These are phyloP conservation scores for Myiotriccus ornatus DNA, from an alignment of 2,797 vertebrate species.

Conservation along the genomic window DNA sequence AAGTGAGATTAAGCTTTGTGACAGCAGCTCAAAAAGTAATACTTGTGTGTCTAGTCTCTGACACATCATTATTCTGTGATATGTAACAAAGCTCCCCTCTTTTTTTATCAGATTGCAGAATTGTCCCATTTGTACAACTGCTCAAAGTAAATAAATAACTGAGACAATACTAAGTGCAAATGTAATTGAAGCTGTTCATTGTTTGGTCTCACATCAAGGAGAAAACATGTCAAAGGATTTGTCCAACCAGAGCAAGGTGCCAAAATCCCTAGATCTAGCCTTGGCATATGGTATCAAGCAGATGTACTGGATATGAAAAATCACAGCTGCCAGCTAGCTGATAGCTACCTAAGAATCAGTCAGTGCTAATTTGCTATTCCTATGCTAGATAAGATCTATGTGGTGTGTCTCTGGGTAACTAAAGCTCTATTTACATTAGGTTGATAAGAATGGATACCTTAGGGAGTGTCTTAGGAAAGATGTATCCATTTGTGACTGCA, in stretches of 20 bases:
- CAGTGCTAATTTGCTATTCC: constrained; percentile 49
- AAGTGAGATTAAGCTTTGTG: background rate
- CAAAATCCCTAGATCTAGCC: constrained; percentile 53
- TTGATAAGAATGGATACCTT: constrained; percentile 43
- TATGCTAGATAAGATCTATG: constrained; percentile 48
- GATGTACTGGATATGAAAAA: constrained; percentile 64
- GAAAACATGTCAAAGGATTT: constrained; percentile 60
- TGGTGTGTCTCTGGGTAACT: constrained; percentile 39
- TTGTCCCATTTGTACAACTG: constrained; percentile 32
- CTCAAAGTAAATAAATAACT: constrained; percentile 59
- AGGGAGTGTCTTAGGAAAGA: constrained; percentile 30
- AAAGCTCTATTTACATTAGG: constrained; percentile 42
- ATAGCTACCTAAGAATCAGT: constrained; percentile 55
- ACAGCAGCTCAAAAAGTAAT: background rate
- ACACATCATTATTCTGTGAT: constrained; percentile 29
- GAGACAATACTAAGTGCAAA: constrained; percentile 41
- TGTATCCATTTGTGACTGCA: background rate
- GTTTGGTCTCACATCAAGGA: constrained; percentile 54
- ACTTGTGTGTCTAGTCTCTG: background rate
- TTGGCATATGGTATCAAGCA: constrained; percentile 45
- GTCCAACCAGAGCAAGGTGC: constrained; percentile 58
- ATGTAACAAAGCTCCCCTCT: constrained; percentile 1
- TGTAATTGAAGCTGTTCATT: constrained; percentile 13
- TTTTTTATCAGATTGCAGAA: constrained; percentile 42
- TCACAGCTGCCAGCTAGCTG: constrained; percentile 37